phyloP scores from a whole-genome alignment of 2,888 invertebrate species.

The Morpho achilles region DNA sequence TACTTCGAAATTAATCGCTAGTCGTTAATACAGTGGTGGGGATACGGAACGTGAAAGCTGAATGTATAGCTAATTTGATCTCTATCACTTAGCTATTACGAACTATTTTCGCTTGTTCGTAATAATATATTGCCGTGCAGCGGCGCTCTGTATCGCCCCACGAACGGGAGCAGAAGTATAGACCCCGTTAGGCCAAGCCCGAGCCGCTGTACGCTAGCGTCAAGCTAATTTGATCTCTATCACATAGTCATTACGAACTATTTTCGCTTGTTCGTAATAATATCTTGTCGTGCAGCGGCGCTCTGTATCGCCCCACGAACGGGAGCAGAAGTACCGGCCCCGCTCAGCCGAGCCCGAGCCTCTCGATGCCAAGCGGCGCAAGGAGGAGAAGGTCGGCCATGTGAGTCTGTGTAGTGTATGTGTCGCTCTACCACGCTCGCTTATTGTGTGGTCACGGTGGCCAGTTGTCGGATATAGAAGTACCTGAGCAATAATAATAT shows the following conservation, averaged over 20 bases:
- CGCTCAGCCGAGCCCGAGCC: conserved; percentile 88
- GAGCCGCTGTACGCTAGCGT: conserved; percentile 80
- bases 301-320: conserved; percentile 89
- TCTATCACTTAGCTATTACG: too few relatives aligned
- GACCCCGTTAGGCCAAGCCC: conserved; percentile 87
- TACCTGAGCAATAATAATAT: too few relatives aligned
- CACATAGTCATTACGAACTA: too few relatives aligned
- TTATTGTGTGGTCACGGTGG: conserved; percentile 15
- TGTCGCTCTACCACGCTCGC: conserved; percentile 38
- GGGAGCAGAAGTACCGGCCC: conserved; percentile 88
- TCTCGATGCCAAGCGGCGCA: conserved; percentile 86
- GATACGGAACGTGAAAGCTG: too few relatives aligned
- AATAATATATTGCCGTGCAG: conserved; percentile 50
- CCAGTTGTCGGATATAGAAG: conserved; percentile 4
- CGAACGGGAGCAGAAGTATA: conserved; percentile 88
- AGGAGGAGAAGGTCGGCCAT: conserved; percentile 92
- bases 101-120: too few relatives aligned
- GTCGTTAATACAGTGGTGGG: too few relatives aligned
- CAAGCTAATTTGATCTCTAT: too few relatives aligned
- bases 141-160: conserved; percentile 90
- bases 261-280: too few relatives aligned
- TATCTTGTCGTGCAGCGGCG: conserved; percentile 77
- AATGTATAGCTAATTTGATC: too few relatives aligned
- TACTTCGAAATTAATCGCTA: too few relatives aligned
- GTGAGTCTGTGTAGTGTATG: conserved; percentile 83